A percentile compares a stretch with the other conserved stretches of the same genome.
Evolutionary conservation across 2,888 invertebrate species (phyloP).

Genomic region (Apodemia duryi): DNA sequence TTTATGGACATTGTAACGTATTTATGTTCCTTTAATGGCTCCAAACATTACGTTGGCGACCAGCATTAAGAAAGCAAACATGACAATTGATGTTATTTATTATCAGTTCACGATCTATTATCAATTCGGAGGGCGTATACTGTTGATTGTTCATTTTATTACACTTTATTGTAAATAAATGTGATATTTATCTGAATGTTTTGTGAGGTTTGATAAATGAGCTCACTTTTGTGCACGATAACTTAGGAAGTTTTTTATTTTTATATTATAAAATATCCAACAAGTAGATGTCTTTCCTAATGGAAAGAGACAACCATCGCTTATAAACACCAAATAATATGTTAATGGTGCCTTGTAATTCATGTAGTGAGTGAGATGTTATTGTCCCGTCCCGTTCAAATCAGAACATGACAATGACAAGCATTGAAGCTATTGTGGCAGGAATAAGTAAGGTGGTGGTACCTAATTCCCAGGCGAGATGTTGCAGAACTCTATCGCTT

Average conservation of each 20-base stretch:
- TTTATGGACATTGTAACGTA: constrained; percentile 70
- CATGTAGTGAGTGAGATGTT: no score
- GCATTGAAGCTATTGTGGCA: no score
- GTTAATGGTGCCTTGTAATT: no score
- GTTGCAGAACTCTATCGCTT: no score
- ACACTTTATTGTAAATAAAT: constrained; percentile 3
- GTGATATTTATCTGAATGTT: constrained; percentile 15
- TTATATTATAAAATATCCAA: no score
- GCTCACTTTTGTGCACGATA: neutral
- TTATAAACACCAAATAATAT: no score
- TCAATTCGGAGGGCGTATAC: constrained; percentile 9
- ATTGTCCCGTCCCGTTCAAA: no score
- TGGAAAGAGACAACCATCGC: no score
- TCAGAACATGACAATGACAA: no score
- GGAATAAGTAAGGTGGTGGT: no score
- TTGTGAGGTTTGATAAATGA: constrained; percentile 8
- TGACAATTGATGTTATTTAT: constrained; percentile 64
- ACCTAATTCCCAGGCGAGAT: no score
- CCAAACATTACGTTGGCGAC: constrained; percentile 61
- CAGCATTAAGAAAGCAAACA: constrained; percentile 56
- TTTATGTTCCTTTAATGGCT: constrained; percentile 75
- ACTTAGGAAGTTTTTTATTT: neutral
- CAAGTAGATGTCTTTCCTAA: no score
- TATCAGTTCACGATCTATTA: constrained; percentile 36
- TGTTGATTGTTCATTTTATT: constrained; percentile 16